Percentiles rank a stretch among this genome's conserved stretches.
Evolutionary conservation across 1,140 invertebrate species (phyloP).

Genomic region (Wasmannia auropunctata): DNA sequence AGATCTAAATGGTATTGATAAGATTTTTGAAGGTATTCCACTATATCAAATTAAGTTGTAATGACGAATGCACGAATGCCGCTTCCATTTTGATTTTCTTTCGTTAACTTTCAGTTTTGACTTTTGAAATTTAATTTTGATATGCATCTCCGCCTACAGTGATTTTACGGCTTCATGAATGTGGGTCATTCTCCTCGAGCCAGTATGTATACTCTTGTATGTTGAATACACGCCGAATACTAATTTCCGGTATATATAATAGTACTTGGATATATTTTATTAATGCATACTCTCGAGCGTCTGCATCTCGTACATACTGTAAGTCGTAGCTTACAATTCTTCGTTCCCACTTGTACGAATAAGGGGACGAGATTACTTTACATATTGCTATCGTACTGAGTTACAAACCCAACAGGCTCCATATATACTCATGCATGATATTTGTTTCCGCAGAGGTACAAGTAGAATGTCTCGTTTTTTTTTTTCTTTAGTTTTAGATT

Average conservation of each 20-base stretch:
- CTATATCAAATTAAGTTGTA: conserved; percentile 78
- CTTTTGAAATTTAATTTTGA: conserved; percentile 59
- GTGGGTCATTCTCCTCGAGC: conserved; percentile 81
- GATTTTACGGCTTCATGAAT: conserved; percentile 66
- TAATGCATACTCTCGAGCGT: conserved; percentile 54
- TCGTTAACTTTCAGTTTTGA: conserved; percentile 54
- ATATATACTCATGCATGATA: conserved; percentile 52
- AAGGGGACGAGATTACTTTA: conserved; percentile 28
- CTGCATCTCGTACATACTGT: conserved; percentile 55
- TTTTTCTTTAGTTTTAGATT: conserved; percentile 40
- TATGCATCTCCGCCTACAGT: conserved; percentile 61
- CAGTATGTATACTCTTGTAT: conserved; percentile 61
- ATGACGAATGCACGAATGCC: conserved; percentile 77
- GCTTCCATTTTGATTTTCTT: conserved; percentile 72
- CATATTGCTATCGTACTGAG: conserved; percentile 24
- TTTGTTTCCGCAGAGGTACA: conserved; percentile 31
- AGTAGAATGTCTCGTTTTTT: conserved; percentile 29
- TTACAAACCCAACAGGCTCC: conserved; percentile 26
- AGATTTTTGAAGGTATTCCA: conserved; percentile 87
- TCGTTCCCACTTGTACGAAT: conserved; percentile 43
- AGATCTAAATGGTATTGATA: conserved; percentile 90
- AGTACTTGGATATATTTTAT: conserved; percentile 51
- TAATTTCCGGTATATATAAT: conserved; percentile 46
- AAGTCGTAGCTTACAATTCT: conserved; percentile 55
- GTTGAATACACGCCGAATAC: conserved; percentile 42